A percentile compares a stretch with the other conserved stretches of the same genome.
These are phyloP conservation scores for Malurus melanocephalus DNA, from an alignment of 2,113 vertebrate species.

Conservation along the genomic window DNA sequence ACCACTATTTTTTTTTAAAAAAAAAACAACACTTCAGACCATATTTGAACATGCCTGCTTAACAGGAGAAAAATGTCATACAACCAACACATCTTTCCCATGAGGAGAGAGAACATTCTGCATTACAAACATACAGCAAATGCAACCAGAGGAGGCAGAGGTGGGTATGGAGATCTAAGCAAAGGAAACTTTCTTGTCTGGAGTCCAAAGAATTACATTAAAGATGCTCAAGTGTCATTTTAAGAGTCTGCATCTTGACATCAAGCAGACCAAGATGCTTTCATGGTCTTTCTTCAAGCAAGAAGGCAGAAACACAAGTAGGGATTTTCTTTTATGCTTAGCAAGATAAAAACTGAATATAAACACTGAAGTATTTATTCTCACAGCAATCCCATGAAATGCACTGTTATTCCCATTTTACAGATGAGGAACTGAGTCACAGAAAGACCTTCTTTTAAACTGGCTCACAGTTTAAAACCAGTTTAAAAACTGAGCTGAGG, in stretches of 20 bases:
- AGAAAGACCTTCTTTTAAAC: neutral
- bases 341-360: conserved; percentile 30
- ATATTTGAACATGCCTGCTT: neutral
- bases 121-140: neutral
- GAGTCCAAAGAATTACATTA: conserved; percentile 58
- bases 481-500: conserved; percentile 15
- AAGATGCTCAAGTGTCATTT: conserved; percentile 49
- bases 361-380: conserved; percentile 44
- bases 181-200: neutral
- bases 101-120: neutral
- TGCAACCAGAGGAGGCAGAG: neutral
- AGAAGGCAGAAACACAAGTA: conserved; percentile 45
- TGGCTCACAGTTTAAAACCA: neutral
- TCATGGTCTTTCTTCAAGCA: conserved; percentile 57
- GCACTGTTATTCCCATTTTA: conserved; percentile 30
- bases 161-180: conserved; percentile 4
- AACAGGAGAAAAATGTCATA: conserved; percentile 1
- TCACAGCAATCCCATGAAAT: conserved; percentile 27
- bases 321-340: conserved; percentile 42
- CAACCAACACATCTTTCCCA: conserved; percentile 15
- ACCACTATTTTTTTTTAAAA: neutral
- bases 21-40: neutral
- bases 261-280: conserved; percentile 51
- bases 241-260: conserved; percentile 33
- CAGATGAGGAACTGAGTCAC: conserved; percentile 38